Evolutionary conservation across 1,140 invertebrate genomes (phyloP).

Genomic region (Drosophila mayri): DNA sequence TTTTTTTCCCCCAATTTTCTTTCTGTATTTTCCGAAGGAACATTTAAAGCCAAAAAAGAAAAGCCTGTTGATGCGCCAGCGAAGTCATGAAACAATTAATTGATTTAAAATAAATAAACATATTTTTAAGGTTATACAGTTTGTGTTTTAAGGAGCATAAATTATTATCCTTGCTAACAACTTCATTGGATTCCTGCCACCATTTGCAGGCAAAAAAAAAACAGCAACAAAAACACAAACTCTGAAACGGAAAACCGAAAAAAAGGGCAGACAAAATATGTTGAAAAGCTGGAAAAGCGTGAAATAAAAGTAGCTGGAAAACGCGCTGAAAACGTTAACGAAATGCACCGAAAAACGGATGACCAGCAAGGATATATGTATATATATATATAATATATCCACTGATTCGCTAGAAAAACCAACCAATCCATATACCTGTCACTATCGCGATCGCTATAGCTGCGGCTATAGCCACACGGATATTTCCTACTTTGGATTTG

Average conservation of each 20-base stretch:
- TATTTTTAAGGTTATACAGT: neutral
- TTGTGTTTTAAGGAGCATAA: neutral
- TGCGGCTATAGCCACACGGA: slow-evolving; percentile 18
- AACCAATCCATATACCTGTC: slow-evolving; percentile 24
- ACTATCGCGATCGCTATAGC: slow-evolving; percentile 34
- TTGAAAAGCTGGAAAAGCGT: slow-evolving; percentile 5
- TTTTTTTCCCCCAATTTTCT: slow-evolving; percentile 14
- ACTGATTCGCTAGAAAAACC: slow-evolving; percentile 6
- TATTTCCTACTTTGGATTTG: neutral
- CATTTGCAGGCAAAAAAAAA: slow-evolving; percentile 6
- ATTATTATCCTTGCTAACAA: slow-evolving; percentile 45
- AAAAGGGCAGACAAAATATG: neutral
- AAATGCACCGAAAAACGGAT: slow-evolving; percentile 55
- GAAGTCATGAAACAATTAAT: neutral
- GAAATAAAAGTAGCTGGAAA: slow-evolving; percentile 12
- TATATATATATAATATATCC: neutral
- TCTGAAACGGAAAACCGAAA: neutral
- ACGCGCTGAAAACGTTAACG: slow-evolving; percentile 31
- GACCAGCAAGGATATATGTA: slow-evolving; percentile 27
- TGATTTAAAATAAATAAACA: neutral
- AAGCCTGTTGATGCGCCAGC: slow-evolving; percentile 4
- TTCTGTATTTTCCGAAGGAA: neutral
- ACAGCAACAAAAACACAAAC: neutral
- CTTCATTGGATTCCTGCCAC: slow-evolving; percentile 62
- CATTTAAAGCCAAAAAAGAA: slow-evolving; percentile 22